phyloP scores from a whole-genome alignment of 2,797 vertebrate genomes.

The Rallus crepitans region DNA sequence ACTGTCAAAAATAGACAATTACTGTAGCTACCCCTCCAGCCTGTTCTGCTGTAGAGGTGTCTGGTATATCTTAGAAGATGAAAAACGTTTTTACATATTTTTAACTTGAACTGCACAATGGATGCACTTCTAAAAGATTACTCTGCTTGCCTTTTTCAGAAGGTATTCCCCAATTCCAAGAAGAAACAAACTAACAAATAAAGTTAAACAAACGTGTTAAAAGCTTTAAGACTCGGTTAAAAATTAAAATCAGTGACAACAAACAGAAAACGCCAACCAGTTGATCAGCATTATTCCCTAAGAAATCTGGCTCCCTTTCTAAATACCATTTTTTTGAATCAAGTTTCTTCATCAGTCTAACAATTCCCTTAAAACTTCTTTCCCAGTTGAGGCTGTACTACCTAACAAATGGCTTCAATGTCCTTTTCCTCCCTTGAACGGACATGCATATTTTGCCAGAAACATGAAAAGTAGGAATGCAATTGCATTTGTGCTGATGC shows the following conservation, averaged over 20 bases:
- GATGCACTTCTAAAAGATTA: neutral
- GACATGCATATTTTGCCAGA: constrained; percentile 68
- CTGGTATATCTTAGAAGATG: neutral
- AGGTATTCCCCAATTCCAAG: neutral
- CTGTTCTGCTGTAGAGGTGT: neutral
- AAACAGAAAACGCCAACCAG: neutral
- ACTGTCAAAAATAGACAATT: constrained; percentile 17
- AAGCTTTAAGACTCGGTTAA: constrained; percentile 31
- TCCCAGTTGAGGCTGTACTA: neutral
- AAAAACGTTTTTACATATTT: neutral
- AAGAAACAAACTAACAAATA: neutral
- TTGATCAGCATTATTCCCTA: neutral
- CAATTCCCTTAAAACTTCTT: neutral
- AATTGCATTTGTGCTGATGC: constrained; percentile 75
- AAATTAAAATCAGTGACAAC: neutral
- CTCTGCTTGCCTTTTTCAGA: neutral
- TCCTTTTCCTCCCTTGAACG: constrained; percentile 43
- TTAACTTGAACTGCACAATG: neutral
- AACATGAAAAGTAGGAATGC: constrained; percentile 63
- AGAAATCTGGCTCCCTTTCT: neutral
- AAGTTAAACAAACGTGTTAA: neutral
- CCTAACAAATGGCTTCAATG: neutral
- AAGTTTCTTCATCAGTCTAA: neutral
- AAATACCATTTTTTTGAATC: neutral
- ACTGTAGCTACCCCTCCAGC: neutral